phyloP scores from a whole-genome alignment of 2,797 vertebrate species.

The Lagodon rhomboides region DNA sequence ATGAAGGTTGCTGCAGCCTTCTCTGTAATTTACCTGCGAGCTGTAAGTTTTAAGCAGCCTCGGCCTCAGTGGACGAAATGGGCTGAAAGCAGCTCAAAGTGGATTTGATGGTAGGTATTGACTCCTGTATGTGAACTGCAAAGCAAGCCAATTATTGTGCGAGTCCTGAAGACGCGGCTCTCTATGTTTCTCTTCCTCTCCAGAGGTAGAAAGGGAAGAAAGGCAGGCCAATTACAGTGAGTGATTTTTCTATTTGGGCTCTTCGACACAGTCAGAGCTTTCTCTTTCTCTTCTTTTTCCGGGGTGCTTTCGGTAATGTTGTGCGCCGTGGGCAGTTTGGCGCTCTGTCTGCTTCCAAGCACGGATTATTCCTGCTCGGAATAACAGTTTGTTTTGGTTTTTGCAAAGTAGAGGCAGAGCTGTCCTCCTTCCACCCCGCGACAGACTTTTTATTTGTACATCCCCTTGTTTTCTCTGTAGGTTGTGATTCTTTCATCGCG shows the following conservation, averaged over 20 bases:
- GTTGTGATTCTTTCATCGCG: slow-evolving; percentile 40
- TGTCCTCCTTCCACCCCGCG: slow-evolving; percentile 25
- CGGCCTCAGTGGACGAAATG: slow-evolving; percentile 1
- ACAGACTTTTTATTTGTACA: not conserved
- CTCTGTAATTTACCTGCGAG: slow-evolving; percentile 31
- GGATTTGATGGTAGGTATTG: slow-evolving; percentile 51
- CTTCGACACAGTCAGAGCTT: slow-evolving; percentile 26
- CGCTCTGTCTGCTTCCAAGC: slow-evolving; percentile 50
- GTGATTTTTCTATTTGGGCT: slow-evolving; percentile 52
- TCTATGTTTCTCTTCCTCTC: slow-evolving; percentile 27
- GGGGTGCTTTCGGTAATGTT: slow-evolving; percentile 36
- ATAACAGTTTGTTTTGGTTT: slow-evolving; percentile 54
- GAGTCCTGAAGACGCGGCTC: slow-evolving; percentile 1
- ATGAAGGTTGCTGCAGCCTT: not conserved
- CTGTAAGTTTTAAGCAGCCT: slow-evolving; percentile 24
- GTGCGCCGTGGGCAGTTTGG: slow-evolving; percentile 41
- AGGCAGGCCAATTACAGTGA: slow-evolving; percentile 50
- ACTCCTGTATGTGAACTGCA: slow-evolving; percentile 29
- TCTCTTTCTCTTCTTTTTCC: slow-evolving; percentile 33
- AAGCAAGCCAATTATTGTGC: slow-evolving; percentile 52
- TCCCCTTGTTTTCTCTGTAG: slow-evolving; percentile 21
- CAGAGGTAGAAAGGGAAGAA: slow-evolving; percentile 39
- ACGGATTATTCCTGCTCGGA: slow-evolving; percentile 57
- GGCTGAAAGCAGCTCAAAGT: slow-evolving; percentile 49
- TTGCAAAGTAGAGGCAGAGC: slow-evolving; percentile 9